A percentile compares a stretch with the other conserved stretches of the same genome.
These are phyloP conservation scores for Drosophila stalkeri DNA, from an alignment of 2,888 invertebrate genomes.

Conservation along the genomic window DNA sequence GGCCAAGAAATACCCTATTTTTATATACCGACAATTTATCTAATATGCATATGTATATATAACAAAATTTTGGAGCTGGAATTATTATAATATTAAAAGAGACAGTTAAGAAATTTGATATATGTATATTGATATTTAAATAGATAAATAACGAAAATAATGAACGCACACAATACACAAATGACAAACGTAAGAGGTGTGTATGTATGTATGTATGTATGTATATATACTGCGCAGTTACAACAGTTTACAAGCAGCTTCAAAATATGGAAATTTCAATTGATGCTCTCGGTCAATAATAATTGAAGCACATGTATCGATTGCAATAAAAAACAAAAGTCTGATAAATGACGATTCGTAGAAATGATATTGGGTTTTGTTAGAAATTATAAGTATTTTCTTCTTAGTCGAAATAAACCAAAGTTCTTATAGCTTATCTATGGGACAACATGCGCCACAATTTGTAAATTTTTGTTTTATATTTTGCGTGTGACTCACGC, in stretches of 20 bases:
- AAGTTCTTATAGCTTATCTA: slow-evolving; percentile 33
- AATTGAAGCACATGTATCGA: slow-evolving; percentile 13
- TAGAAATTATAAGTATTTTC: background rate
- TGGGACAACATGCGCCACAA: slow-evolving; percentile 30
- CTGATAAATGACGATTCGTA: slow-evolving; percentile 10
- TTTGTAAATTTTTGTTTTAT: slow-evolving; percentile 17
- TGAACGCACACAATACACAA: background rate
- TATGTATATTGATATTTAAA: background rate
- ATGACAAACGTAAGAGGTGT: slow-evolving; percentile 24
- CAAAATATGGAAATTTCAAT: slow-evolving; percentile 2
- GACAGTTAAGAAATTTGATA: background rate
- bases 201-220: background rate
- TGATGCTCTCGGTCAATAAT: background rate
- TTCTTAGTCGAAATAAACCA: background rate
- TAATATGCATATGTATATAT: too few relatives aligned
- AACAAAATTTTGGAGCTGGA: background rate
- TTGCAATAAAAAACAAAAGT: background rate
- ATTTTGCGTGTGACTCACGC: slow-evolving; percentile 34
- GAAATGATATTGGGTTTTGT: slow-evolving; percentile 9
- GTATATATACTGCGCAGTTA: background rate
- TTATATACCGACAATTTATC: too few relatives aligned
- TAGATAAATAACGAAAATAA: too few relatives aligned
- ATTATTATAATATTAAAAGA: background rate
- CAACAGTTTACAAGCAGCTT: slow-evolving; percentile 23
- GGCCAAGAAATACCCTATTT: background rate